These are phyloP conservation scores for Pseudoatta argentina DNA, from an alignment of 1,140 invertebrate species.

Conservation along the genomic window DNA sequence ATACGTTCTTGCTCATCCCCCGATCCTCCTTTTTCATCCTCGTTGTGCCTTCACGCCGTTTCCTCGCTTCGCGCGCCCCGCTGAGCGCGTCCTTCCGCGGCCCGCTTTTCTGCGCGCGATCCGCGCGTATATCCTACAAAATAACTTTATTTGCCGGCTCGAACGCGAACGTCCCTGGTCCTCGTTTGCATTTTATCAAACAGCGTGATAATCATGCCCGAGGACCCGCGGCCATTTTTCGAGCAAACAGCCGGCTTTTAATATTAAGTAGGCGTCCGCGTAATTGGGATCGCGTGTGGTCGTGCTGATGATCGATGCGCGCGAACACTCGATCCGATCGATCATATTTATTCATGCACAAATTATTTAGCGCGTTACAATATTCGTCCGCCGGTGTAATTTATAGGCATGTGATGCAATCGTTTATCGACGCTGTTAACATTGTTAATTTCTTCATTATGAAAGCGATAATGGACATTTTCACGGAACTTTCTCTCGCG, in stretches of 20 bases:
- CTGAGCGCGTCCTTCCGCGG: neutral
- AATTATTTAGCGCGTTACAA: constrained; percentile 38
- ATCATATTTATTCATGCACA: constrained; percentile 55
- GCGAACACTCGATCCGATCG: constrained; percentile 51
- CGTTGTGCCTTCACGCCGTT: constrained; percentile 41
- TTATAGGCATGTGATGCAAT: constrained; percentile 35
- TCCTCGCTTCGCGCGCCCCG: neutral
- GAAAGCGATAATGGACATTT: constrained; percentile 11
- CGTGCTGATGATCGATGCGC: constrained; percentile 43
- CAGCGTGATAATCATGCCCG: constrained; percentile 48
- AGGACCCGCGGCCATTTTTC: constrained; percentile 63
- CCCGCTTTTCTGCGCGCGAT: constrained; percentile 17
- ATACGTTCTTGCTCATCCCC: constrained; percentile 79
- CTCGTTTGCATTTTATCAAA: constrained; percentile 76
- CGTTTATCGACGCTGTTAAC: constrained; percentile 36
- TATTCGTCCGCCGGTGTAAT: constrained; percentile 38
- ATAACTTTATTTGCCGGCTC: constrained; percentile 70
- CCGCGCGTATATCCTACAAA: constrained; percentile 30
- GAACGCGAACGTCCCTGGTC: neutral
- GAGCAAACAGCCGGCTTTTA: constrained; percentile 65
- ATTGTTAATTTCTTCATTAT: constrained; percentile 54
- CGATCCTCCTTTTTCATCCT: constrained; percentile 70
- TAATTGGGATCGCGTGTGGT: constrained; percentile 57
- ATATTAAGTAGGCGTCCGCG: constrained; percentile 68
- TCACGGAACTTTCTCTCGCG: constrained; percentile 15